Percentiles rank a stretch among this genome's conserved stretches.
Conservation (phyloP, 2,888 invertebrate genomes). For the Rhamnusium bicolor region DNA sequence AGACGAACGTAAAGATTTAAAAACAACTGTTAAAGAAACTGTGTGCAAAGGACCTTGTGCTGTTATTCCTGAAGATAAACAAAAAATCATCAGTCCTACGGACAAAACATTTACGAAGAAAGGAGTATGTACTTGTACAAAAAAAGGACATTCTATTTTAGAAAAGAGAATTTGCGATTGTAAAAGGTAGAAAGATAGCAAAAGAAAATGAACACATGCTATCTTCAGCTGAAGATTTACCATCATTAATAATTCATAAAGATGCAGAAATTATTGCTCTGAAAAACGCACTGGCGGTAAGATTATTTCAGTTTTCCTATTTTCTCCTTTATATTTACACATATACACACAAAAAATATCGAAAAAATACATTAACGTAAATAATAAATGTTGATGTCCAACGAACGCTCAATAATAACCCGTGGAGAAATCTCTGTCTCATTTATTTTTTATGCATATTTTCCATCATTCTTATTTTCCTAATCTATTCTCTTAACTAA, state of each 20-base stretch:
- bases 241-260: conserved; percentile 38
- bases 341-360: too few relatives aligned
- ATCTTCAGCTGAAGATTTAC: conserved; percentile 23
- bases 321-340: background rate
- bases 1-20: background rate
- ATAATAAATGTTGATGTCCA: too few relatives aligned
- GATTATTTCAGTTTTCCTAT: background rate
- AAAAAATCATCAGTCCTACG: background rate
- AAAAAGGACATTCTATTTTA: background rate
- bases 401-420: too few relatives aligned
- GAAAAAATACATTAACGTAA: too few relatives aligned
- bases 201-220: background rate
- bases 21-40: background rate
- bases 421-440: too few relatives aligned
- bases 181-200: background rate
- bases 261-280: conserved; percentile 42
- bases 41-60: too few relatives aligned
- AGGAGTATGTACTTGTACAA: background rate
- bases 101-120: background rate
- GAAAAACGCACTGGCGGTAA: conserved; percentile 41
- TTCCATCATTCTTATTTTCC: too few relatives aligned
- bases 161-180: background rate
- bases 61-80: background rate
- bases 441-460: too few relatives aligned
- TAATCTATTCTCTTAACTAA: too few relatives aligned